Base-by-base conservation (phyloP, 2,888 invertebrate species). In the Eupithecia insigniata region DNA sequence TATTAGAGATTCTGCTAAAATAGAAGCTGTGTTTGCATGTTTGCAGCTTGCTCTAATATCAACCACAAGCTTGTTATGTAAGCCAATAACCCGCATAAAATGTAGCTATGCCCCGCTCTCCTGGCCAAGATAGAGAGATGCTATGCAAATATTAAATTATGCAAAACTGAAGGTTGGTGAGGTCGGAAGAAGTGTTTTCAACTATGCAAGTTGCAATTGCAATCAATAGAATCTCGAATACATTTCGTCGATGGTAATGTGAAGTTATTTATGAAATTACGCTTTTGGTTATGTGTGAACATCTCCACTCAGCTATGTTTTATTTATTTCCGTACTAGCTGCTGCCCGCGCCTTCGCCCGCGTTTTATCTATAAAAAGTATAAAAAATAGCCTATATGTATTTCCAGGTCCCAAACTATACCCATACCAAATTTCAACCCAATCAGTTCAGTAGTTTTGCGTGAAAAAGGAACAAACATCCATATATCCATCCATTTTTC, bases 131-230 rank as follows among this genome's bases (percentile, higher is more conserved):
- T 58, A 58, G 28, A 28, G 28, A 28, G n/a, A 18, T 14, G 61
- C 30, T n/a, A 34, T 2, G 62, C 62, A 62, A 62, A 62, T 62
- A 62, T 62, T 62, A n/a, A 62, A 34, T 62, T 62, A 62, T 34
- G 34, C 32, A 34, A 62, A 32, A n/a, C n/a, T 34, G 10, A 2
- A 32, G 62, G 34, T 34, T 12, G 16, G 8, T 16, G 6, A 3
- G n/a, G 34, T n/a, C n/a, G n/a, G 34, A 12, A 5, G 62, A 30
- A 60, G 18, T 60, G 60, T 30, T 60, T 18, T 30, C 60, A 18
- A 30, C 1, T 30, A 30, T 60, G 60, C 30, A 58, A 28, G 10
- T 46, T n/a, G n/a, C 51, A 26, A 55, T 5, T n/a, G n/a, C 26
- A 22, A 22, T 22, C 22, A 12, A 22, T 22, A 51, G 22, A 22